Base-by-base conservation (phyloP, 2,113 vertebrate species). In the Ammodytes dubius region DNA sequence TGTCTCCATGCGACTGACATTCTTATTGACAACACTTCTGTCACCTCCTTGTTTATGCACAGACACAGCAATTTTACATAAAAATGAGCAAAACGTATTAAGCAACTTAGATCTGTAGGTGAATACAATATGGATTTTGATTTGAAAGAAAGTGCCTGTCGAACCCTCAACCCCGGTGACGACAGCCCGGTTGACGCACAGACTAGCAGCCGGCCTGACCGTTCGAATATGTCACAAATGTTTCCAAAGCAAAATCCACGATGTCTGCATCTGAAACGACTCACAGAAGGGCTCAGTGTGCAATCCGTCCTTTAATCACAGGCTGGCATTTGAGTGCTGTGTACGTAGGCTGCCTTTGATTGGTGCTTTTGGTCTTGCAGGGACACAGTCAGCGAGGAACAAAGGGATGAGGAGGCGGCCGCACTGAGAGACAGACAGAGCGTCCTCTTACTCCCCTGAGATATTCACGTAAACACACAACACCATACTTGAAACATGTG, bases 361-460 rank as follows among this genome's bases (percentile, higher is more conserved):
- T 79, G 45, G 27, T 77, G 47, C 27, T 54, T 88, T 87, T 88
- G 56, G 43, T 89, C 39, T 88, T 88, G 40, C 82, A 92, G 93
- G 82, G 90, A 89, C 74, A 54, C 42, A 82, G 89, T 82, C 93
- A 88, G 84, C 17, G 84, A 94, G 82, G 89, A 82, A 84, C 87
- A 94, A 15, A n/a, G 85, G 70, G 91, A 95, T 68, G 93, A 95
- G 3, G 93, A 95, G 43, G 93, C 93, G 57, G 93, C 93, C 8
- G 42, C 82, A 80, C 82, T 92, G 85, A 90, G 91, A 84, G 96
- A 96, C 83, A 93, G 68, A 10, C 91, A 88, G 77, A 92, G 95
- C 78, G 95, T 96, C 72, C 85, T 95, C 70, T 91, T 85, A 7
- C 83, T 97, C 52, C 93, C 84, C 14, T 96, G 93, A 95, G 13